These are phyloP conservation scores for Masnerella sp. DNA, from an alignment of 2,888 invertebrate species.

Conservation along the genomic window DNA sequence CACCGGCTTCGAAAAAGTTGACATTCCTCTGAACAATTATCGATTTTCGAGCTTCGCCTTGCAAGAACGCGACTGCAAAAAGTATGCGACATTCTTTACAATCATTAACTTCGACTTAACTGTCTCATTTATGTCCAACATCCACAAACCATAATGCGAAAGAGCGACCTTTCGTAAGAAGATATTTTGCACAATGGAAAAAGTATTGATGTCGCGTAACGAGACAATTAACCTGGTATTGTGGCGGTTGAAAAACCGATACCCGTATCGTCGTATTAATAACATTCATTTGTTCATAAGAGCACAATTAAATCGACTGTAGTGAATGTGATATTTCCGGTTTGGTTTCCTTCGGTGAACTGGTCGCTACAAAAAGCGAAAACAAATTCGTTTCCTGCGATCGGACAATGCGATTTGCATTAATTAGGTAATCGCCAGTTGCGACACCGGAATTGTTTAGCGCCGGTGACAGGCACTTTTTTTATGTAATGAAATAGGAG, in stretches of 20 bases:
- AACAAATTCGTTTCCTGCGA: conserved; percentile 30
- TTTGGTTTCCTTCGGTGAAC: conserved; percentile 27
- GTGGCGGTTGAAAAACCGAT: conserved; percentile 46
- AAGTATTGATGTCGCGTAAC: conserved; percentile 54
- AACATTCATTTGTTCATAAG: conserved; percentile 50
- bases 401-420: conserved; percentile 14
- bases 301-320: conserved; percentile 34
- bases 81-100: conserved; percentile 24
- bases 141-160: conserved; percentile 53
- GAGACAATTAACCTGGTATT: conserved; percentile 62
- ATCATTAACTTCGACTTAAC: conserved; percentile 23
- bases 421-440: conserved; percentile 32
- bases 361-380: conserved; percentile 18
- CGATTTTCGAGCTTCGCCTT: conserved; percentile 1
- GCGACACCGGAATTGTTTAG: conserved; percentile 32
- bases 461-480: conserved; percentile 46
- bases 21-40: neutral
- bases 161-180: conserved; percentile 62
- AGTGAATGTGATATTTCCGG: conserved; percentile 46
- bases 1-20: neutral
- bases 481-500: conserved; percentile 41
- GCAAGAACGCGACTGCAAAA: neutral
- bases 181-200: conserved; percentile 60
- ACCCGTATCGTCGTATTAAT: conserved; percentile 40
- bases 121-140: conserved; percentile 46